A percentile compares a stretch with the other conserved stretches of the same genome.
phyloP scores from a whole-genome alignment of 2,888 invertebrate genomes.

The Chymomyza amoena region DNA sequence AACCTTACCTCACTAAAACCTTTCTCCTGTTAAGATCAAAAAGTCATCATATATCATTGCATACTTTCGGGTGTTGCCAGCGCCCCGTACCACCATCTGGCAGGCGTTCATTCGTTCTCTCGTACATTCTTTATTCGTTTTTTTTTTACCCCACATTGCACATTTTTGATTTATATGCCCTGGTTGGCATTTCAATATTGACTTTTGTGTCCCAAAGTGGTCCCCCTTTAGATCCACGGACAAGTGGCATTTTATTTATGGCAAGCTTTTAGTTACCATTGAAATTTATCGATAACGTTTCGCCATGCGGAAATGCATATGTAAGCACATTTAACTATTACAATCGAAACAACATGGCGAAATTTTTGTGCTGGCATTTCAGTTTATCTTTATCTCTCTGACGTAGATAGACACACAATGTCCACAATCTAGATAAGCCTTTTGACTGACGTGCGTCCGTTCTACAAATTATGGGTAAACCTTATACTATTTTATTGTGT shows the following conservation, averaged over 20 bases:
- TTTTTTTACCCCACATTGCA: neutral
- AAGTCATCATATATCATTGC: neutral
- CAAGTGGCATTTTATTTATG: conserved; percentile 17
- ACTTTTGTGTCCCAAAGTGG: conserved; percentile 6
- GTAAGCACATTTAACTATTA: conserved; percentile 3
- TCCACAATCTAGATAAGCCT: neutral
- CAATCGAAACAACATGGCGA: neutral
- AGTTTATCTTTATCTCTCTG: too few relatives aligned
- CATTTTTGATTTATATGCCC: conserved; percentile 34
- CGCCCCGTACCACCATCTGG: neutral
- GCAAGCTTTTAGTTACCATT: conserved; percentile 17
- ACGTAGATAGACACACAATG: too few relatives aligned
- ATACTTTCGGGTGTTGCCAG: neutral
- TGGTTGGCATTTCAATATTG: conserved; percentile 33
- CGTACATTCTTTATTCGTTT: neutral
- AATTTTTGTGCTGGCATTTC: neutral
- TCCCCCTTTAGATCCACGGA: neutral
- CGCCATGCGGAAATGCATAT: conserved; percentile 8
- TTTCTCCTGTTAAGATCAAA: neutral
- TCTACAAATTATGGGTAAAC: too few relatives aligned
- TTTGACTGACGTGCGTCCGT: neutral
- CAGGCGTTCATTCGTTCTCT: neutral
- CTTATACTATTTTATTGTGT: neutral
- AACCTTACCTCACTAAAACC: neutral
- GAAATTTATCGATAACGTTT: conserved; percentile 24